Evolutionary conservation across 2,797 vertebrate genomes (phyloP), one percentile per base, ranked within the genome.

Genomic region (Botia kubotai): DNA sequence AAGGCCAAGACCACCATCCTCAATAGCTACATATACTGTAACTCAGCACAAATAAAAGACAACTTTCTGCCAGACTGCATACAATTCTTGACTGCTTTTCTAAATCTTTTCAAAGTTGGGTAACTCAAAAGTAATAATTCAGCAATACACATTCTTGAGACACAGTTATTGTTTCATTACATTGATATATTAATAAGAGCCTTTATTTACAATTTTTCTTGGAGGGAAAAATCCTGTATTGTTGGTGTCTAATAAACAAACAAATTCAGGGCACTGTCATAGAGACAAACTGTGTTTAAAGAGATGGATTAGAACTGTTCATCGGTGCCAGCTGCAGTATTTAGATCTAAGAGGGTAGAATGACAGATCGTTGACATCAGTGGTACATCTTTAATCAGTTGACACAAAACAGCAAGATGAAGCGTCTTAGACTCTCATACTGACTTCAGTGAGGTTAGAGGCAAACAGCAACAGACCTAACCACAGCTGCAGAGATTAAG

Each of bases 401-500:
- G 67, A 50, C 62, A 74, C 13, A 80, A 80, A 80, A 74, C 62
- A 33, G 71, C 50, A 2, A 68, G 63, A 74, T 74, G 36, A 74
- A 74, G 52, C 43, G 69, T 69, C 79, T 29, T 48, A 63, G 62
- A 65, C 39, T 29, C 69, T 17, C 72, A 60, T 73, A 50, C 76
- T 48, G 62, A 68, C 60, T 79, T 73, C 76, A 75, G 77, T 73
- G 33, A 66, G 72, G 72, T 65, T 79, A 60, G 21, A 50, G 53
- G 76, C 76, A 70, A 55, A 83, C 76, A 62, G 46, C 52, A 76
- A 75, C 70, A 83, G 71, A 76, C 58, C 57, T 50, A 65, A 52
- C 43, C 60, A 13, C 76, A 80, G 83, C 81, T 87, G 84, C 72
- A 55, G 50, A 83, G 81, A 87, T 84, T 81, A 82, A 72, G 58